A percentile compares a stretch with the other conserved stretches of the same genome.
phyloP scores from a whole-genome alignment of 2,113 vertebrate species.

The Passer montanus region DNA sequence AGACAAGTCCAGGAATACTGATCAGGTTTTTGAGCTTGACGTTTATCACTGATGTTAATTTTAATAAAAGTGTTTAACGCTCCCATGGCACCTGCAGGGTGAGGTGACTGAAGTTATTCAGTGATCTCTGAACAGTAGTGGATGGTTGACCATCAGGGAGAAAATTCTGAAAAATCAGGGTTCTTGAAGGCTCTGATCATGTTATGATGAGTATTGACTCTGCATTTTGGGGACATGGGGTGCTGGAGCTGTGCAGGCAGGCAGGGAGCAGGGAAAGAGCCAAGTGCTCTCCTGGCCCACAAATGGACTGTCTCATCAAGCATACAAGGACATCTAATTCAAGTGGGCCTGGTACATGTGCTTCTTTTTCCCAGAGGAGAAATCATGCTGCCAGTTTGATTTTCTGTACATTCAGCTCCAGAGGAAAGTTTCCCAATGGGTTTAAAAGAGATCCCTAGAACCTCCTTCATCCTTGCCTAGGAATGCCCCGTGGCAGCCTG shows the following conservation, averaged over 20 bases:
- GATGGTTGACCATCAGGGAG: background rate
- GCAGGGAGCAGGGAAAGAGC: background rate
- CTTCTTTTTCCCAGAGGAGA: background rate
- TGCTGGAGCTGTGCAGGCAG: background rate
- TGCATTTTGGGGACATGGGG: accelerated
- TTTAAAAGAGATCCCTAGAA: background rate
- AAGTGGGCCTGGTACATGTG: accelerated
- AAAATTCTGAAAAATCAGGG: background rate
- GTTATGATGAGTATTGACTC: background rate
- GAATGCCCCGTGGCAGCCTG: background rate
- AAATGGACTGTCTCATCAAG: background rate
- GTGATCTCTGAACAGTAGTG: background rate
- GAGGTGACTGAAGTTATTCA: background rate
- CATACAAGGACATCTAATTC: background rate
- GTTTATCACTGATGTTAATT: background rate
- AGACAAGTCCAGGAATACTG: background rate
- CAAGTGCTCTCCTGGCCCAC: background rate
- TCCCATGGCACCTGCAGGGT: background rate
- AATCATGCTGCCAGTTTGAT: background rate
- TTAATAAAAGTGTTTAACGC: conserved; percentile 3
- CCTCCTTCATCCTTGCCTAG: background rate
- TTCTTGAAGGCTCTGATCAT: background rate
- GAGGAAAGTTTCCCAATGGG: accelerated
- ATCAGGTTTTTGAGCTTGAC: background rate
- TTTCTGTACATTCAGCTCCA: background rate